phyloP scores from a whole-genome alignment of 2,797 vertebrate species.

The Coranthus polyacanthus region DNA sequence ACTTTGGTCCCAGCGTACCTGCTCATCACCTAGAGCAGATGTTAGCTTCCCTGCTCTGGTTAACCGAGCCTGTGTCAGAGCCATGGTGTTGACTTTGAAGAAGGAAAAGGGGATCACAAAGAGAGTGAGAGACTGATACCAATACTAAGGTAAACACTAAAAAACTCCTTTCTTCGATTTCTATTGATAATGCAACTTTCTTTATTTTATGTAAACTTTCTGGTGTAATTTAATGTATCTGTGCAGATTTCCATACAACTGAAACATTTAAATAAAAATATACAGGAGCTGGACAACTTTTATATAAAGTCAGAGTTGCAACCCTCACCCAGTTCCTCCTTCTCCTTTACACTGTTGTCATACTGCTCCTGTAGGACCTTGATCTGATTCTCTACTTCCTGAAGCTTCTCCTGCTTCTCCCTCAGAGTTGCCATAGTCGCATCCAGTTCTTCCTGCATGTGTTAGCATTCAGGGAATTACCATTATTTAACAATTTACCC shows the following conservation, averaged over 20 bases:
- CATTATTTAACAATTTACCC: not conserved
- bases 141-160: not conserved
- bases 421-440: constrained; percentile 85
- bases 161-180: not conserved
- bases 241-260: not conserved
- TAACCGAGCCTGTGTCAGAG: constrained; percentile 86
- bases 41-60: constrained; percentile 87
- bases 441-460: constrained; percentile 87
- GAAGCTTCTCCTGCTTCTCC: constrained; percentile 87
- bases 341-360: constrained; percentile 86
- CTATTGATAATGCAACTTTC: too few species aligned
- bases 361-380: constrained; percentile 86
- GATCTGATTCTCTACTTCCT: constrained; percentile 87
- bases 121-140: not conserved
- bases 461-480: not conserved
- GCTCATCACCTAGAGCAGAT: constrained; percentile 86
- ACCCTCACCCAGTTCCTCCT: constrained; percentile 85
- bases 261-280: not conserved
- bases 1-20: constrained; percentile 89
- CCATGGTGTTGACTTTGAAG: constrained; percentile 83
- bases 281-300: not conserved
- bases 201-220: not conserved
- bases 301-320: not conserved
- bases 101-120: not conserved
- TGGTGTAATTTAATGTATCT: not conserved